Percentiles rank a stretch among this genome's conserved stretches.
These are phyloP conservation scores for Exephanes ischioxanthus DNA, from an alignment of 2,888 invertebrate species.

Conservation along the genomic window DNA sequence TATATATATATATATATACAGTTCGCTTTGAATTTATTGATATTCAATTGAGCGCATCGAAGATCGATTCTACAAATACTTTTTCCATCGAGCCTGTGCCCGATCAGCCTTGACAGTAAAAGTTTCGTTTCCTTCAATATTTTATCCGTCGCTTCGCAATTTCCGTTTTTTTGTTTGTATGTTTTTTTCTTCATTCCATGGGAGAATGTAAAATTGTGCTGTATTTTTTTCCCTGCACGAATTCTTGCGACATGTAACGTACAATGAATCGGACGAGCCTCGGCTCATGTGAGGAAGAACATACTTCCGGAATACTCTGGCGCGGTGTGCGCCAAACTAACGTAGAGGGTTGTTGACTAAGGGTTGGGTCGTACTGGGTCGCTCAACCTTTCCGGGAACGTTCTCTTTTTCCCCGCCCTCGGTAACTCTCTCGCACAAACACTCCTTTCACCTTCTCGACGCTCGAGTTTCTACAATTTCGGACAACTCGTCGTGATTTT, in stretches of 20 bases:
- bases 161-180: not conserved
- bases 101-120: not conserved
- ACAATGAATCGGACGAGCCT: constrained; percentile 25
- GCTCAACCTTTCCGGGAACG: constrained; percentile 41
- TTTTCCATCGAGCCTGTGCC: not conserved
- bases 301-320: constrained; percentile 29
- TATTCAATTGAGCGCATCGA: too few relatives aligned
- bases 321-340: constrained; percentile 37
- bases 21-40: constrained; percentile 28
- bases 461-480: constrained; percentile 28
- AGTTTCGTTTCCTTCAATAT: not conserved
- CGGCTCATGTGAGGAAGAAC: constrained; percentile 25
- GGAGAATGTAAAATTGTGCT: not conserved
- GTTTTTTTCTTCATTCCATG: not conserved
- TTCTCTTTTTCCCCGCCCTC: constrained; percentile 35
- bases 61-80: constrained; percentile 21
- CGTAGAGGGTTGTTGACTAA: constrained; percentile 41
- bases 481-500: constrained; percentile 8
- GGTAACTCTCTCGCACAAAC: not conserved
- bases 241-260: constrained; percentile 5
- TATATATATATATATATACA: constrained; percentile 27
- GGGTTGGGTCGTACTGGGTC: constrained; percentile 42
- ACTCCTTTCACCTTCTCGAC: constrained; percentile 24
- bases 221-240: not conserved
- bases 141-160: not conserved